These are phyloP conservation scores for Cyrtodaria siliqua DNA, from an alignment of 2,888 invertebrate species.

Conservation along the genomic window DNA sequence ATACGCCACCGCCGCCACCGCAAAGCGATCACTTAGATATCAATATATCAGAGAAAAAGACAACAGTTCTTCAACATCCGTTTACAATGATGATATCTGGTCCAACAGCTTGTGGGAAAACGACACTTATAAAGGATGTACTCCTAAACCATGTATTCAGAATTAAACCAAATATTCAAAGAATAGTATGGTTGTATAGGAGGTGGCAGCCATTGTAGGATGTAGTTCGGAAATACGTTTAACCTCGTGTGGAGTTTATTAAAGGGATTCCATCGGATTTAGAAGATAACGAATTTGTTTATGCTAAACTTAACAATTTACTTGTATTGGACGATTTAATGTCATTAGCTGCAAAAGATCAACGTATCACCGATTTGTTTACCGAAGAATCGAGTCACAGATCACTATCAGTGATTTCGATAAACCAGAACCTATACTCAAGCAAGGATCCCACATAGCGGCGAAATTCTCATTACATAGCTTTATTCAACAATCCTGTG, in stretches of 20 bases:
- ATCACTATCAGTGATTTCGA: conserved; percentile 44
- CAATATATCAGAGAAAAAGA: no score
- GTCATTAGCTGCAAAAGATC: conserved; percentile 13
- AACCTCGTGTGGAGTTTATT: conserved; percentile 38
- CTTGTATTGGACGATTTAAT: conserved; percentile 38
- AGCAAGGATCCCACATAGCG: conserved; percentile 55
- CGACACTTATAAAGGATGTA: conserved; percentile 13
- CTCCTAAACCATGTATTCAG: conserved; percentile 18
- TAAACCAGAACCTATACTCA: conserved; percentile 52
- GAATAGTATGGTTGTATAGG: conserved; percentile 51
- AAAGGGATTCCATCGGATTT: conserved; percentile 36
- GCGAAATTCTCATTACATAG: conserved; percentile 58
- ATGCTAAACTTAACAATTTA: conserved; percentile 38
- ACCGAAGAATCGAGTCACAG: conserved; percentile 36
- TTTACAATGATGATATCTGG: not conserved
- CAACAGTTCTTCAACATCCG: not conserved
- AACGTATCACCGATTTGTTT: conserved; percentile 40
- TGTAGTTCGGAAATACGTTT: conserved; percentile 14
- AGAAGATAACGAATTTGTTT: conserved; percentile 36
- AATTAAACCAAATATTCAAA: conserved; percentile 38
- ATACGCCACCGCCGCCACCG: no score
- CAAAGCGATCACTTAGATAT: no score
- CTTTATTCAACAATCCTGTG: conserved; percentile 53
- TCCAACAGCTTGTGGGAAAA: conserved; percentile 13
- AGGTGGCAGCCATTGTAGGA: conserved; percentile 44